Conservation (phyloP, 2,797 vertebrate genomes). For the Moxostoma hubbsi region DNA sequence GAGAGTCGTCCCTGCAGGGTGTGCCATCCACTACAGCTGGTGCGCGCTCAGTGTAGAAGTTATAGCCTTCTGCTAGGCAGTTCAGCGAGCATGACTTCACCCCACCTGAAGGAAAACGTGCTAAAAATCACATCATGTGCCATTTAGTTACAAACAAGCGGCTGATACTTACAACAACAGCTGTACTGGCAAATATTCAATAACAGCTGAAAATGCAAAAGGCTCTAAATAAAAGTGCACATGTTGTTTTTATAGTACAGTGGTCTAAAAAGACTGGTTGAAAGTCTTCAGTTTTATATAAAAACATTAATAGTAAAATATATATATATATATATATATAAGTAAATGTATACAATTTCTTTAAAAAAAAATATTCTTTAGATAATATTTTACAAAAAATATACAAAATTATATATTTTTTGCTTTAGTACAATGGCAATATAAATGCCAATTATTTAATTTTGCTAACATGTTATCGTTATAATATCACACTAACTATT, state of each 20-base stretch:
- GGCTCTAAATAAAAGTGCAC: neutral
- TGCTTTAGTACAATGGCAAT: too few species aligned
- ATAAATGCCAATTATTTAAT: too few species aligned
- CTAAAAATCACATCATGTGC: constrained; percentile 31
- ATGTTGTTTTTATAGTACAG: neutral
- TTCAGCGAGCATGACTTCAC: constrained; percentile 97
- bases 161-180: constrained; percentile 24
- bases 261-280: too few species aligned
- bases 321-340: too few species aligned
- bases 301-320: too few species aligned
- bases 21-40: constrained; percentile 95
- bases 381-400: too few species aligned
- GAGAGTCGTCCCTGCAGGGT: constrained; percentile 87
- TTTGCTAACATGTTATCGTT: too few species aligned
- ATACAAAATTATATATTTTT: too few species aligned
- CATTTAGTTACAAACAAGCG: constrained; percentile 23
- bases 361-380: too few species aligned
- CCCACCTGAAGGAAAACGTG: constrained; percentile 78
- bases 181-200: constrained; percentile 59
- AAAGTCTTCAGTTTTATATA: too few species aligned
- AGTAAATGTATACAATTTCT: too few species aligned
- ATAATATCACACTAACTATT: too few species aligned
- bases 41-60: constrained; percentile 97
- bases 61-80: constrained; percentile 95
- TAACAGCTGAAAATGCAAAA: neutral